A percentile compares a stretch with the other conserved stretches of the same genome.
These are phyloP conservation scores for Siniperca knerii DNA, from an alignment of 2,113 vertebrate species.

Conservation along the genomic window DNA sequence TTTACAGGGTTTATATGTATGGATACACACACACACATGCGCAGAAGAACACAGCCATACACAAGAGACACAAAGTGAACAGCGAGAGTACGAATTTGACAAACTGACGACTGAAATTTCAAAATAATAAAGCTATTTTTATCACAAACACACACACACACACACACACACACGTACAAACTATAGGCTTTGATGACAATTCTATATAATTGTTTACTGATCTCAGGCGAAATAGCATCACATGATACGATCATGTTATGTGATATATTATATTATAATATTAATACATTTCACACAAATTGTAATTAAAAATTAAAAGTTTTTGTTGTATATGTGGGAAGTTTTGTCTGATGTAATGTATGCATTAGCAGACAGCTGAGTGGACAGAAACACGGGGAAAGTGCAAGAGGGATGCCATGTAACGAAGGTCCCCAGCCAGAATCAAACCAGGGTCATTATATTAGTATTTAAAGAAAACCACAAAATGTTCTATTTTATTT, in stretches of 20 bases:
- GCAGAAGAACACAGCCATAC: not conserved
- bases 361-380: not conserved
- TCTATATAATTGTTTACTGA: not conserved
- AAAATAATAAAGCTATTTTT: not conserved
- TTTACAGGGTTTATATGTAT: conserved; percentile 17
- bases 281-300: not conserved
- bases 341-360: not conserved
- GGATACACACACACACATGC: not conserved
- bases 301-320: not conserved
- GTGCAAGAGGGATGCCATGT: too few species aligned
- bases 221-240: not conserved
- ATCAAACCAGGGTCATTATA: too few species aligned
- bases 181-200: not conserved
- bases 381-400: too few species aligned
- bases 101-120: not conserved
- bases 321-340: too few species aligned
- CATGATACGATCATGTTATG: not conserved
- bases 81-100: not conserved
- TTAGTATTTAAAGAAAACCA: too few species aligned
- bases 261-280: not conserved
- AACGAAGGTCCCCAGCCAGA: too few species aligned
- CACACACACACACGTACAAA: not conserved
- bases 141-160: not conserved
- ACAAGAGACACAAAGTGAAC: not conserved
- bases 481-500: too few species aligned